Evolutionary conservation across 2,797 vertebrate species (phyloP).

Genomic region (Bovichtus diacanthus): DNA sequence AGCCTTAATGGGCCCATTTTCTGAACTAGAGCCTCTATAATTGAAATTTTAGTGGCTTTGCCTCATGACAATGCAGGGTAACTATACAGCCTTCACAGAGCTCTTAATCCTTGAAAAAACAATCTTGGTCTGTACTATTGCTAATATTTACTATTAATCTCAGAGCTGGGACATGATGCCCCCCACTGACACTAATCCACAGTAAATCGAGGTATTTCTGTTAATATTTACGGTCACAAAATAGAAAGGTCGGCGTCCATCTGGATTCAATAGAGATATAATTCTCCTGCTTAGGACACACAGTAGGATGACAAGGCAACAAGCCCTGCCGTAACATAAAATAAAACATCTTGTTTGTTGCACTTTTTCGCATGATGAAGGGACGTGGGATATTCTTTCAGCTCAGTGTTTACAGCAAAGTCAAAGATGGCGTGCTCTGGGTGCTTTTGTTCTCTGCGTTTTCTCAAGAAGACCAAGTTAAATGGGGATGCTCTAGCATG

Average conservation of each 20-base stretch:
- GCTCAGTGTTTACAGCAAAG: conserved; percentile 42
- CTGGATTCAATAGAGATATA: conserved; percentile 66
- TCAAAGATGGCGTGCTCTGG: conserved; percentile 10
- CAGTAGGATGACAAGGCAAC: conserved; percentile 48
- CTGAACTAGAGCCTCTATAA: conserved; percentile 31
- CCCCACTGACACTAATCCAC: conserved; percentile 67
- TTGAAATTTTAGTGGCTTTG: conserved; percentile 48
- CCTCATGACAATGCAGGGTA: conserved; percentile 32
- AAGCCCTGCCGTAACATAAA: conserved; percentile 35
- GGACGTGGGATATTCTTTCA: conserved; percentile 7
- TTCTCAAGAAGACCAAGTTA: neutral
- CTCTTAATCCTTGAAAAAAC: conserved; percentile 63
- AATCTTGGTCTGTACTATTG: conserved; percentile 31
- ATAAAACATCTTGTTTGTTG: conserved; percentile 45
- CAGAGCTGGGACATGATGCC: conserved; percentile 42
- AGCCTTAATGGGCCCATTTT: conserved; percentile 49
- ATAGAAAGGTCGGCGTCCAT: conserved; percentile 53
- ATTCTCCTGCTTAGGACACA: conserved; percentile 40
- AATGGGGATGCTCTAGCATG: neutral
- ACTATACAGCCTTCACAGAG: conserved; percentile 31
- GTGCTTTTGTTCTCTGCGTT: neutral
- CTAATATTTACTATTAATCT: conserved; percentile 67
- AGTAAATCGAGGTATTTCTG: conserved; percentile 69
- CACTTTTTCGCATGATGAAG: conserved; percentile 49
- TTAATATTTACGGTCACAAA: conserved; percentile 63